phyloP scores from a whole-genome alignment of 2,888 invertebrate species.

The Perizoma affinitatum region DNA sequence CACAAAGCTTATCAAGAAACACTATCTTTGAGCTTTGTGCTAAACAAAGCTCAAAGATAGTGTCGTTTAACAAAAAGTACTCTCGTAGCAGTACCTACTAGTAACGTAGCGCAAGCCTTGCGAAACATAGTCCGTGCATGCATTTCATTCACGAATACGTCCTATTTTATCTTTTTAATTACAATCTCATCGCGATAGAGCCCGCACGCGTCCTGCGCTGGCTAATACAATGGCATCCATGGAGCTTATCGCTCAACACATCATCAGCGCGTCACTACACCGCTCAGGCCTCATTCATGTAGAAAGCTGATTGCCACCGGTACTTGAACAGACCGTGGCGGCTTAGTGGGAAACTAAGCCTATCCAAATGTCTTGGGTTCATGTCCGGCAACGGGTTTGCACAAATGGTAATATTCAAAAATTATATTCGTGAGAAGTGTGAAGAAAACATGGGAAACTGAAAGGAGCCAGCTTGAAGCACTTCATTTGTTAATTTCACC shows the following conservation, averaged over 20 bases:
- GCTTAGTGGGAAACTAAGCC: not conserved
- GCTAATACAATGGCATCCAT: conserved; percentile 61
- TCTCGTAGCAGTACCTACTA: not conserved
- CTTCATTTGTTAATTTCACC: no score
- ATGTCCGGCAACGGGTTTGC: not conserved
- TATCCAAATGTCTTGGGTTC: not conserved
- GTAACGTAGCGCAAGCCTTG: conserved; percentile 7
- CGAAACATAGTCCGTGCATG: conserved; percentile 15
- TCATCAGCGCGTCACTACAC: conserved; percentile 67
- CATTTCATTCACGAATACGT: conserved; percentile 29
- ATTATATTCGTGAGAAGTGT: no score
- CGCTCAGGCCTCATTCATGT: conserved; percentile 35
- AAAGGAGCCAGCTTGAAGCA: no score
- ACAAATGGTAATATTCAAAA: not conserved
- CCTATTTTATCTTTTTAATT: conserved; percentile 51
- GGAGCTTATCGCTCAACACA: conserved; percentile 59
- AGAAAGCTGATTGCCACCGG: conserved; percentile 1
- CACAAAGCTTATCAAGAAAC: no score
- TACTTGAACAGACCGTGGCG: not conserved
- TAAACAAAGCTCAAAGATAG: no score
- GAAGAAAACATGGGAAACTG: no score
- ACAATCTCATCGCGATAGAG: conserved; percentile 65
- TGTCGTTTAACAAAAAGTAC: not conserved
- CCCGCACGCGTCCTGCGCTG: conserved; percentile 61
- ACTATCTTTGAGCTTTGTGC: no score